Conservation (phyloP, 2,113 vertebrate species). For the Ancistrus triradiatus region DNA sequence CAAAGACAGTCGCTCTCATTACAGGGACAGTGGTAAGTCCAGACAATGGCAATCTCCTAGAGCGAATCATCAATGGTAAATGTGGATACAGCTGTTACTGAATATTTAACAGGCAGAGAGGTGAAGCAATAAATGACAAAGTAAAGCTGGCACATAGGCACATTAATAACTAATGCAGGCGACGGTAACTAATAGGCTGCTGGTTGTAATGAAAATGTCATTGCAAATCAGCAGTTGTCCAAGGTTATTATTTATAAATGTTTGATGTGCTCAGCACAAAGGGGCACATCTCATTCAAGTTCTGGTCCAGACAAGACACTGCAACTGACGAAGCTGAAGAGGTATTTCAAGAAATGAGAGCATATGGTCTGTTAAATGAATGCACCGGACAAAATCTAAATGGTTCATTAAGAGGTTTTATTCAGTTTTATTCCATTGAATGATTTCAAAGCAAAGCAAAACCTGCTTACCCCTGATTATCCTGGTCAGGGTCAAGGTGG, state of each 20-base stretch:
- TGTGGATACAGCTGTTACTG: conserved; percentile 76
- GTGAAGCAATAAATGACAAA: conserved; percentile 80
- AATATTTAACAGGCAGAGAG: conserved; percentile 78
- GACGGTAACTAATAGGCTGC: conserved; percentile 72
- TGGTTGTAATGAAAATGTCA: conserved; percentile 78
- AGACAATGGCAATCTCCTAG: conserved; percentile 39
- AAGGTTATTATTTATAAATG: conserved; percentile 81
- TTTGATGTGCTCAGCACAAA: conserved; percentile 72
- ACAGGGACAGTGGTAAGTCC: conserved; percentile 41
- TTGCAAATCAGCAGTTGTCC: conserved; percentile 79
- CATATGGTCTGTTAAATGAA: too few relatives aligned
- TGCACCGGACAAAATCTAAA: too few relatives aligned
- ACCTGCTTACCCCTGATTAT: too few relatives aligned
- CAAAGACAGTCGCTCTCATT: conserved; percentile 43
- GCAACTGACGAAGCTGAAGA: too few relatives aligned
- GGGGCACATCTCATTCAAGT: conserved; percentile 59
- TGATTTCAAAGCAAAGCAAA: too few relatives aligned
- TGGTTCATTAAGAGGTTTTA: too few relatives aligned
- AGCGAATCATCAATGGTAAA: conserved; percentile 71
- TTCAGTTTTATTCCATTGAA: too few relatives aligned
- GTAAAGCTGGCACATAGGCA: conserved; percentile 72
- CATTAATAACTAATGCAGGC: conserved; percentile 77
- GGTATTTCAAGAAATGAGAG: too few relatives aligned
- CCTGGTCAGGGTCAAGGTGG: too few relatives aligned
- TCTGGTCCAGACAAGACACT: conserved; percentile 57